phyloP scores from a whole-genome alignment of 2,888 invertebrate species.

The Amiota mariae region DNA sequence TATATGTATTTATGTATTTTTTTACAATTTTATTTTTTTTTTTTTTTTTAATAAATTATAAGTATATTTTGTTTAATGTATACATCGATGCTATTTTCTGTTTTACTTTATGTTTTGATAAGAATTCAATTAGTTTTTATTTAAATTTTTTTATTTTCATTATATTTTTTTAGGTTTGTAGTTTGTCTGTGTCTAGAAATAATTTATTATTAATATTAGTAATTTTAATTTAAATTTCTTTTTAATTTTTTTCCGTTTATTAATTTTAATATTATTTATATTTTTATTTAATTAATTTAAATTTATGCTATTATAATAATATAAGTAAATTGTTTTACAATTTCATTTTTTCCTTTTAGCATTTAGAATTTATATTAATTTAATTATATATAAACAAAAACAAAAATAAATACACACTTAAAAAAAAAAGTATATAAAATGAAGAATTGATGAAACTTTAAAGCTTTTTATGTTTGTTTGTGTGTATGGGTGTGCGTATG shows the following conservation, averaged over 20 bases:
- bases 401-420: background rate
- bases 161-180: conserved; percentile 39
- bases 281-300: no score
- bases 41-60: conserved; percentile 35
- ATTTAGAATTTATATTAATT: no score
- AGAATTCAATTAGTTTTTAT: conserved; percentile 23
- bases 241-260: conserved; percentile 24
- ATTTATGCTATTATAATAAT: conserved; percentile 2
- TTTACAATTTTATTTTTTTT: conserved; percentile 30
- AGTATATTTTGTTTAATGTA: no score
- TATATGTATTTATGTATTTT: background rate
- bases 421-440: no score
- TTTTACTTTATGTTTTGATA: conserved; percentile 24
- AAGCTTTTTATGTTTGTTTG: no score
- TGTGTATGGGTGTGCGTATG: no score
- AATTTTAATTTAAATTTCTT: conserved; percentile 41
- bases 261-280: no score
- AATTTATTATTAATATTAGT: no score
- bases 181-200: conserved; percentile 65
- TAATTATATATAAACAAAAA: background rate
- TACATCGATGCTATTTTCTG: no score
- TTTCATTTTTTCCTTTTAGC: conserved; percentile 6
- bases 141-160: conserved; percentile 11
- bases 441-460: no score
- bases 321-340: conserved; percentile 52